These are phyloP conservation scores for Actinostola sp. DNA, from an alignment of 92 coral and sea anemone genomes.

Conservation along the genomic window DNA sequence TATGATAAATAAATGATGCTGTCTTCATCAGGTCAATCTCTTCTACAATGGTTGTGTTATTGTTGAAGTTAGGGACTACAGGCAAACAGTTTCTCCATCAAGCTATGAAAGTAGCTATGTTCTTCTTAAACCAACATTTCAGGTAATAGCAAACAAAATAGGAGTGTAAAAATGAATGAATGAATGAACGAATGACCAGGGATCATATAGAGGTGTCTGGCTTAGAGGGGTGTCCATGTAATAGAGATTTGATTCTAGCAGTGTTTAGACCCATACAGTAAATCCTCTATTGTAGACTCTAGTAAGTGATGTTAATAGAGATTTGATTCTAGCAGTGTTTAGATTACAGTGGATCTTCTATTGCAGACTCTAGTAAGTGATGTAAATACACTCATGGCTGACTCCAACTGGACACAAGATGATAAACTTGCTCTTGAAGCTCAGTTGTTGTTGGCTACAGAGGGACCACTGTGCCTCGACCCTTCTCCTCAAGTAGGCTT, in stretches of 20 bases:
- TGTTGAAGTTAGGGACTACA: slow-evolving; percentile 95
- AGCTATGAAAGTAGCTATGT: slow-evolving; percentile 87
- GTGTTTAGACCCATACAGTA: too few relatives aligned
- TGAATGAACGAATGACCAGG: neutral
- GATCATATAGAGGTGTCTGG: too few relatives aligned
- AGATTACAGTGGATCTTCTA: too few relatives aligned
- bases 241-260: too few relatives aligned
- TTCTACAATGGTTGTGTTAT: slow-evolving; percentile 99
- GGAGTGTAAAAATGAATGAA: neutral
- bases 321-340: too few relatives aligned
- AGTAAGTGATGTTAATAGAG: slow-evolving; percentile 98
- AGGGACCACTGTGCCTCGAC: slow-evolving; percentile 92
- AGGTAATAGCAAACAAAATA: slow-evolving; percentile 56
- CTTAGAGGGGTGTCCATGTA: neutral
- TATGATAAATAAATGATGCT: neutral
- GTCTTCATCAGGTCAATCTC: slow-evolving; percentile 67
- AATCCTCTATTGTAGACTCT: slow-evolving; percentile 75
- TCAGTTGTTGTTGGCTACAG: slow-evolving; percentile 87
- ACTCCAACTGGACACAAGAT: slow-evolving; percentile 81
- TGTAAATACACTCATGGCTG: slow-evolving; percentile 93
- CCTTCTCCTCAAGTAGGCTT: slow-evolving; percentile 88
- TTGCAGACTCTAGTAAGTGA: slow-evolving; percentile 95
- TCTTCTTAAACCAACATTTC: slow-evolving; percentile 91
- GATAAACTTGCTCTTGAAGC: slow-evolving; percentile 87
- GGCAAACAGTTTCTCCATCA: slow-evolving; percentile 68